Conservation (phyloP, 2,797 vertebrate genomes). For the Botia kubotai region DNA sequence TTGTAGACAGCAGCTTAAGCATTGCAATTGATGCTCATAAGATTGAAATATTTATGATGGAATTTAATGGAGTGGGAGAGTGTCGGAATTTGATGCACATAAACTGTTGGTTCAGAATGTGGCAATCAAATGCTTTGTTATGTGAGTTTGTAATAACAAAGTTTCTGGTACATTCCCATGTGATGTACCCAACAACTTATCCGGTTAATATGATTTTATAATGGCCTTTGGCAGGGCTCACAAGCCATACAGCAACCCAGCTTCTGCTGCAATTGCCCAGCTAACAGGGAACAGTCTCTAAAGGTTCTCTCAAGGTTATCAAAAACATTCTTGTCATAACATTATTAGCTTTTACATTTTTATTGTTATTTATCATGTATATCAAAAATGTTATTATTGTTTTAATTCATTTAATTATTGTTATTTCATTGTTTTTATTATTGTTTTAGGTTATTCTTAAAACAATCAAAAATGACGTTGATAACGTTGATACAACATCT, state of each 20-base stretch:
- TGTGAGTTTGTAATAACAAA: background rate
- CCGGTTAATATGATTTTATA: background rate
- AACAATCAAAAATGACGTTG: no score
- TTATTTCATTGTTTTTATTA: background rate
- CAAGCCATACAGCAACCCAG: background rate
- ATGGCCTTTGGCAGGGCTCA: background rate
- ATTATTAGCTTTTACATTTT: background rate
- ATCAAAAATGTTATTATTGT: no score
- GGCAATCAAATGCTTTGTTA: background rate
- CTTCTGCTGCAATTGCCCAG: background rate
- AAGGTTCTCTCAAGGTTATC: no score
- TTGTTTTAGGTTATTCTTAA: no score
- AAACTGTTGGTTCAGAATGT: background rate
- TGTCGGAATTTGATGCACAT: background rate
- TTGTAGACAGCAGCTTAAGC: no score
- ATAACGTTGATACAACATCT: no score
- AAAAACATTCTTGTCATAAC: background rate
- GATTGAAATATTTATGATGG: background rate
- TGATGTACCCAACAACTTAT: background rate
- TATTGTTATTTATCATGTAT: background rate
- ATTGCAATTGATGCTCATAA: no score
- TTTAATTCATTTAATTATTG: no score
- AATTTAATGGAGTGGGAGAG: background rate
- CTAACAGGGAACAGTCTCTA: background rate
- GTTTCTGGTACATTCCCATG: slow-evolving; percentile 2